Conservation (phyloP, 2,797 vertebrate species). For the Nyctibius grandis region DNA sequence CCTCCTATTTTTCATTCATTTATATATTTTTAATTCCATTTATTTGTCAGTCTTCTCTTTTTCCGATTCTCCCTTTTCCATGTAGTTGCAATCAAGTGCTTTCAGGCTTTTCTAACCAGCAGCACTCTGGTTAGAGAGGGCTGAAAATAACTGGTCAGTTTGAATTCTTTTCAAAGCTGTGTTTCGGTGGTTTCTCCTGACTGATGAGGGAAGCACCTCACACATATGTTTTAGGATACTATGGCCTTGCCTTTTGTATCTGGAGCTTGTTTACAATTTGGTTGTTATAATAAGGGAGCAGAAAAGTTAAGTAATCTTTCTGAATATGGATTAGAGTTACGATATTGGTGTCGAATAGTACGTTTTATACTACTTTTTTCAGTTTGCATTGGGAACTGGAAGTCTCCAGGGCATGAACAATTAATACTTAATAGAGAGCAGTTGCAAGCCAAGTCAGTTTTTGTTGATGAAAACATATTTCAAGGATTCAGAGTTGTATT, state of each 20-base stretch:
- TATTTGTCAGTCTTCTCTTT: neutral
- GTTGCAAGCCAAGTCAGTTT: neutral
- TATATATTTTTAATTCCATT: neutral
- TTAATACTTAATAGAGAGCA: neutral
- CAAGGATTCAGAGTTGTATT: neutral
- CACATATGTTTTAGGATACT: fast-evolving
- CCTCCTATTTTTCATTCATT: neutral
- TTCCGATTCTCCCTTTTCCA: neutral
- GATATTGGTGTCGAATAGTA: neutral
- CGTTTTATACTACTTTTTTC: neutral
- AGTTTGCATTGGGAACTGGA: neutral
- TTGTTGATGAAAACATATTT: neutral
- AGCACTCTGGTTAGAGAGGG: neutral
- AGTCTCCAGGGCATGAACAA: neutral
- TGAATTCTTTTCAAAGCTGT: neutral
- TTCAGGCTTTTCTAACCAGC: neutral
- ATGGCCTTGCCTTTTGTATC: neutral
- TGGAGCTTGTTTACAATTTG: neutral
- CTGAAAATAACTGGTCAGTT: neutral
- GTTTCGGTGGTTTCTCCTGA: neutral
- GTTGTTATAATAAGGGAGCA: neutral
- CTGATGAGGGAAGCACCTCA: neutral
- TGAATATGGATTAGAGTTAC: neutral
- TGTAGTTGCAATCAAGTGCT: neutral
- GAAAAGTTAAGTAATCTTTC: neutral